These are phyloP conservation scores for Agraylea sexmaculata DNA, from an alignment of 1,140 invertebrate genomes.

Conservation along the genomic window DNA sequence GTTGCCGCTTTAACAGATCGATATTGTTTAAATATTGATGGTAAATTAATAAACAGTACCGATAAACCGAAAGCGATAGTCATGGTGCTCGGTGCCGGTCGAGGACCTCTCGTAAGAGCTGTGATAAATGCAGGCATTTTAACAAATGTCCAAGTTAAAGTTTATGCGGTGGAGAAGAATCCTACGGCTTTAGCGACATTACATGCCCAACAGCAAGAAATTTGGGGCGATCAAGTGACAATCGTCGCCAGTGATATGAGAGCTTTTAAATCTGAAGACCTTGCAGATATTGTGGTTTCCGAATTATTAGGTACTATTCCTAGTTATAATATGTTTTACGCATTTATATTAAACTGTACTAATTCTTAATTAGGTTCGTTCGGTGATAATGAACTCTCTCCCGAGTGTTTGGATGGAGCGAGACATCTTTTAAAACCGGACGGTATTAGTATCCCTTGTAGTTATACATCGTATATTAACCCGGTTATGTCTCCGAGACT, in stretches of 20 bases:
- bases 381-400: slow-evolving; percentile 97
- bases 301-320: slow-evolving; percentile 63
- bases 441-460: slow-evolving; percentile 85
- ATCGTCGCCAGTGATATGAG: slow-evolving; percentile 88
- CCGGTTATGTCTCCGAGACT: slow-evolving; percentile 54
- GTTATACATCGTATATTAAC: slow-evolving; percentile 83
- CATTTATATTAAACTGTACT: slow-evolving; percentile 1
- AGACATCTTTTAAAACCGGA: slow-evolving; percentile 76
- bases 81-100: slow-evolving; percentile 90
- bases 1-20: slow-evolving; percentile 55
- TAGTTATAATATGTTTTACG: background rate
- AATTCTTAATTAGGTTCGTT: slow-evolving; percentile 64
- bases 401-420: slow-evolving; percentile 95
- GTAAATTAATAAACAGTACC: slow-evolving; percentile 2
- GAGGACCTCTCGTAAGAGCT: slow-evolving; percentile 85
- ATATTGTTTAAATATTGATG: slow-evolving; percentile 5
- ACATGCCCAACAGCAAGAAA: slow-evolving; percentile 62
- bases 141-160: slow-evolving; percentile 46
- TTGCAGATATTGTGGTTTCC: slow-evolving; percentile 92
- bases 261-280: slow-evolving; percentile 63
- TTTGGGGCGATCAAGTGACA: slow-evolving; percentile 62
- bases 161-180: slow-evolving; percentile 99
- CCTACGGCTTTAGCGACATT: slow-evolving; percentile 89
- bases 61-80: slow-evolving; percentile 29
- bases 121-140: slow-evolving; percentile 67